These are phyloP conservation scores for Nettapus auritus DNA, from an alignment of 2,113 vertebrate species.

Conservation along the genomic window DNA sequence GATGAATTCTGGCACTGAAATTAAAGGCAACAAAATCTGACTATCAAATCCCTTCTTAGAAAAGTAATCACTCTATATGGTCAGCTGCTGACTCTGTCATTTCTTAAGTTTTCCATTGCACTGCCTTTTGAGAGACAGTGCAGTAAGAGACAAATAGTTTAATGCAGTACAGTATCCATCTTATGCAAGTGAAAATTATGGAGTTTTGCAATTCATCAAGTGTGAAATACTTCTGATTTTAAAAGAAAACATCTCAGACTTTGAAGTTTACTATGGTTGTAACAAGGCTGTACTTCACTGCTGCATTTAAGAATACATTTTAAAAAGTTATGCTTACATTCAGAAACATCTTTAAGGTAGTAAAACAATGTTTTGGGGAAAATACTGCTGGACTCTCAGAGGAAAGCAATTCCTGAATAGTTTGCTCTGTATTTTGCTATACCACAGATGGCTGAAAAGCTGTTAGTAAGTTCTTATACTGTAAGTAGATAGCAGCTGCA, in stretches of 20 bases:
- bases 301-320: background rate
- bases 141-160: background rate
- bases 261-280: background rate
- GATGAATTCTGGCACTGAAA: background rate
- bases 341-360: background rate
- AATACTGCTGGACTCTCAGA: background rate
- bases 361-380: background rate
- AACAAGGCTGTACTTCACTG: background rate
- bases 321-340: background rate
- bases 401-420: background rate
- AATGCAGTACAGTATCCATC: background rate
- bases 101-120: background rate
- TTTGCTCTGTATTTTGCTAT: background rate
- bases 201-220: background rate
- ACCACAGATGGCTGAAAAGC: background rate
- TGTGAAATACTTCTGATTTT: background rate
- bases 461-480: background rate
- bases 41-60: background rate
- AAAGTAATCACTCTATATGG: background rate
- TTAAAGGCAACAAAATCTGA: background rate
- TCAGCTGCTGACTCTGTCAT: background rate
- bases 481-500: background rate
- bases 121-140: background rate
- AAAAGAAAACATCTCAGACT: background rate
- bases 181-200: background rate